Evolutionary conservation across 2,888 invertebrate species (phyloP).

Genomic region (Atherix ibis): DNA sequence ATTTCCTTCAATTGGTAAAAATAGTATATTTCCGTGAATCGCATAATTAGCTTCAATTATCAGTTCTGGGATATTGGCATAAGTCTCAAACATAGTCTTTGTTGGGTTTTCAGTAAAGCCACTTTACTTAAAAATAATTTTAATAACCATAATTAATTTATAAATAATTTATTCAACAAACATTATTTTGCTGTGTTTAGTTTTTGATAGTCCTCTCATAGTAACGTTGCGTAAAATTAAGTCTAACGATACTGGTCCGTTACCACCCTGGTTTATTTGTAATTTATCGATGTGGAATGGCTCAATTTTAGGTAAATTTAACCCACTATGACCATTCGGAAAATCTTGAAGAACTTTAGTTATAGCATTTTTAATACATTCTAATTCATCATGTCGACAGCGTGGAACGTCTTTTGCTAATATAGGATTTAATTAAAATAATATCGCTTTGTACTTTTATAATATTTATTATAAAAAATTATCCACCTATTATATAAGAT

Average conservation of each 20-base stretch:
- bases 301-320: constrained; percentile 22
- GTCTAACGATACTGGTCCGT: constrained; percentile 23
- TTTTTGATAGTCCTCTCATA: constrained; percentile 24
- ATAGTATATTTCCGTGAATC: constrained; percentile 20
- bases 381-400: constrained; percentile 10
- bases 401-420: constrained; percentile 10
- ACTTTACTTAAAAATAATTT: constrained; percentile 13
- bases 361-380: constrained; percentile 10
- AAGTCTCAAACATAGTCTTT: constrained; percentile 14
- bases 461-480: no score
- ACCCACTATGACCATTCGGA: constrained; percentile 17
- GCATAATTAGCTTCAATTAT: constrained; percentile 20
- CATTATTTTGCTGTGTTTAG: constrained; percentile 26
- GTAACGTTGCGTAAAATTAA: constrained; percentile 25
- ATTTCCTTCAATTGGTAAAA: constrained; percentile 22
- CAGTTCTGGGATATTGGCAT: constrained; percentile 17
- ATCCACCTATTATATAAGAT: no score
- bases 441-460: no score
- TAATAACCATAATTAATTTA: no score
- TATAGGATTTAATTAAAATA: no score
- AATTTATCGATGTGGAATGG: constrained; percentile 22
- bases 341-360: constrained; percentile 2
- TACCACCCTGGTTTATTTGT: constrained; percentile 4
- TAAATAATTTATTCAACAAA: no score
- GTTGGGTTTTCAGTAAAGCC: constrained; percentile 15